Percentiles rank a stretch among this genome's conserved stretches.
Conservation (phyloP, 1,140 invertebrate genomes). For the Drosophila cardini region DNA sequence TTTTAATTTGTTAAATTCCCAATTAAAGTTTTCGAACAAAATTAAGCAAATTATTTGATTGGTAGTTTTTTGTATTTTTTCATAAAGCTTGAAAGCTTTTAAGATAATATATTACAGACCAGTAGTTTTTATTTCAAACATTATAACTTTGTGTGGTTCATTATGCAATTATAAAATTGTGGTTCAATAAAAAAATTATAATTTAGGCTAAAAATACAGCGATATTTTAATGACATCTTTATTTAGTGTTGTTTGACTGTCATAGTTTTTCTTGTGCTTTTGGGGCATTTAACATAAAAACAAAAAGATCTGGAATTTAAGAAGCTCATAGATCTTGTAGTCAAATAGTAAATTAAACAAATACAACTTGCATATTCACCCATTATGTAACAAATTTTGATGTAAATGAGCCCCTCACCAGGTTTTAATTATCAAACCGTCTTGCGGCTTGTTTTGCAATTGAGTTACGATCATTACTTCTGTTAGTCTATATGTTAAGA, state of each 20-base stretch:
- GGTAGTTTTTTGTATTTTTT: slow-evolving; percentile 4
- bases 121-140: slow-evolving; percentile 7
- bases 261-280: slow-evolving; percentile 20
- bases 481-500: slow-evolving; percentile 77
- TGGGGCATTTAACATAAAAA: slow-evolving; percentile 6
- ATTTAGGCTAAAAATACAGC: background rate
- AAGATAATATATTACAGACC: slow-evolving; percentile 22
- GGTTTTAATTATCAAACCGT: slow-evolving; percentile 37
- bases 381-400: slow-evolving; percentile 50
- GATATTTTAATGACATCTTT: slow-evolving; percentile 16
- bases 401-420: slow-evolving; percentile 26
- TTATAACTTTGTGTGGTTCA: slow-evolving; percentile 7
- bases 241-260: slow-evolving; percentile 16
- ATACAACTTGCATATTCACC: slow-evolving; percentile 27
- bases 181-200: slow-evolving; percentile 14
- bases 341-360: slow-evolving; percentile 35
- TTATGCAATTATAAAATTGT: background rate
- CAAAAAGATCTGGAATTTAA: slow-evolving; percentile 40
- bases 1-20: background rate
- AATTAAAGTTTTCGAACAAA: slow-evolving; percentile 1
- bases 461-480: slow-evolving; percentile 63
- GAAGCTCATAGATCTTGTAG: slow-evolving; percentile 35
- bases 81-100: slow-evolving; percentile 4
- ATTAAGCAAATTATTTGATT: slow-evolving; percentile 22
- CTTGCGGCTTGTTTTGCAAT: slow-evolving; percentile 44